Base-by-base conservation (phyloP, 2,888 invertebrate species). In the Psylliodes chrysocephalus region DNA sequence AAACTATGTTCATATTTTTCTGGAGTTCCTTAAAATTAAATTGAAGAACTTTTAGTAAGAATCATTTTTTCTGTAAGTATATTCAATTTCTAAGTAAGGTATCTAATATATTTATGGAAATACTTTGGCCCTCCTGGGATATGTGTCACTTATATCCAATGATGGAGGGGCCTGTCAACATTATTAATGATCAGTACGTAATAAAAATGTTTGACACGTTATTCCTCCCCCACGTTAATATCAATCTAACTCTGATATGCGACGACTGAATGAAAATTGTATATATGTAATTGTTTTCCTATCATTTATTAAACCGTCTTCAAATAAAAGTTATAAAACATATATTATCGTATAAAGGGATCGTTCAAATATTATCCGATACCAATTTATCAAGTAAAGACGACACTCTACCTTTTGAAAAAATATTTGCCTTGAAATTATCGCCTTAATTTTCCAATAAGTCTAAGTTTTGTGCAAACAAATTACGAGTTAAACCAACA, bases 141-240 rank as follows among this genome's bases (percentile, higher is more conserved):
- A 62, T 53, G 66, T 66, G 66, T 62, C 68, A 60, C 62, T 62
- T 66, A 62, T 61, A 66, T 66, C 64, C 66, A 66, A 59, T 66
- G 68, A 68, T 68, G 66, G 66, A 68, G 47, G 55, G 66, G 47
- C 52, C 52, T 61, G 68, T 68, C 68, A 66, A 49, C 40, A 66
- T 68, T 68, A 68, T 68, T 68, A 68, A 68, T 68, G 68, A 57
- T 66, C 55, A 55, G 57, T 49, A 28, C 46, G 66, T 68, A 66
- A 68, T 68, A 68, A 64, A 64, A 66, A 62, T 64, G 66, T 68
- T 68, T 66, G 68, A 66, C 68, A 66, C 68, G 68, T 68, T 65
- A 65, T 61, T 40, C 40, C 40, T 40, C 40, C 40, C 40, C 40
- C 10, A 40, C 40, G 40, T 40, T 40, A 7, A 40, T 40, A 40